Evolutionary conservation across 2,888 invertebrate species (phyloP), one percentile per base, ranked within the genome.

Genomic region (Chrysina gloriosa): DNA sequence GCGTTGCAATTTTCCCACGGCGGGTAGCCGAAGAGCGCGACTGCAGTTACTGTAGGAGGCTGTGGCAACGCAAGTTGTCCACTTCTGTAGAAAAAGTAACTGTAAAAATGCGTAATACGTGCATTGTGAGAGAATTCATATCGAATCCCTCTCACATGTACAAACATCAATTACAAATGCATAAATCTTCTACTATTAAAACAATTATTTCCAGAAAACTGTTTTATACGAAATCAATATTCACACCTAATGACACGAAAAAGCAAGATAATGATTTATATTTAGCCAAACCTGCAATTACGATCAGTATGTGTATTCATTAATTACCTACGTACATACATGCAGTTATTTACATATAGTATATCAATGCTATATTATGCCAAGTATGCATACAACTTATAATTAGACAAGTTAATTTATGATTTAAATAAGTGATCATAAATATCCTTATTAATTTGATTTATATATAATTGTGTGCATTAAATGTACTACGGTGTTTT

Each of bases 401-500:
- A n/a, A n/a, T n/a, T n/a, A 27, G 58, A 54, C 34, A 54, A 54
- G 54, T 54, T 54, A 54, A 42, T 58, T 58, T 42, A 58, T 14
- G 27, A 16, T n/a, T 58, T 58, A 42, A 25, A 58, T 39, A 25
- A 11, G 9, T 3, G 25, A 9, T 39, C 25, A 14, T 39, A 56
- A 56, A 56, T 56, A 58, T 42, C 39, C 42, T 58, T 58, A 58
- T 58, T 58, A 39, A 58, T 58, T 58, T 58, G 58, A 42, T 58
- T 58, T 58, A 58, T 42, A 58, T 42, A 42, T 58, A 42, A 58
- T 58, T 39, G 58, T 42, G 6, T 58, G 25, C 25, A 21, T 58
- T 58, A 58, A 58, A 39, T 23, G 42, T 25, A 56, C 56, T 50
- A 52, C 42, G 42, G 19, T 42, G 16, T 25, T 58, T 58, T 58